These are phyloP conservation scores for Myrmecophaga tridactyla DNA, from an alignment of 2,113 vertebrate species.

Conservation along the genomic window DNA sequence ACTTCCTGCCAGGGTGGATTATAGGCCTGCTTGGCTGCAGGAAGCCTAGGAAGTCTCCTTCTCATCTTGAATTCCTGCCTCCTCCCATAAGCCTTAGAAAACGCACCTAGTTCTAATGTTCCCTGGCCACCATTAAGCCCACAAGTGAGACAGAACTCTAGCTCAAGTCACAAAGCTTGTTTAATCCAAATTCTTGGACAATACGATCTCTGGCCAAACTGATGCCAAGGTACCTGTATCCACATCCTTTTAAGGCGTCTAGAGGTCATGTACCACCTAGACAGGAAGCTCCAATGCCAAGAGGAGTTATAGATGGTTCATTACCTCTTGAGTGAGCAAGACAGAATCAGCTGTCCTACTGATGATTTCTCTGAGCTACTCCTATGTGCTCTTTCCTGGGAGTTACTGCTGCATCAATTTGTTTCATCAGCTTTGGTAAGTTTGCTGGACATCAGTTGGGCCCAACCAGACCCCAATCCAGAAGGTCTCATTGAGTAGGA, in stretches of 20 bases:
- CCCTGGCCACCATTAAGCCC: neutral
- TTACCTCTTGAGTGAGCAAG: neutral
- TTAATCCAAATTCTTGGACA: neutral
- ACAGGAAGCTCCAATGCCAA: neutral
- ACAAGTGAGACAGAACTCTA: neutral
- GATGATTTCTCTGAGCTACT: neutral
- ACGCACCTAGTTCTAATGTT: rapidly evolving
- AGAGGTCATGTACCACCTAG: neutral
- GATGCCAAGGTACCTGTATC: neutral
- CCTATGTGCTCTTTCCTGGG: neutral
- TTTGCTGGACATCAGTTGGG: neutral
- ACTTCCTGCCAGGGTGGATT: neutral
- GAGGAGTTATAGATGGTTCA: neutral
- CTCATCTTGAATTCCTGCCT: neutral
- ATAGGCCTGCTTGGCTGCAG: neutral
- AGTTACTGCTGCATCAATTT: neutral
- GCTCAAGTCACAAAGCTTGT: neutral
- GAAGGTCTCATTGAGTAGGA: neutral
- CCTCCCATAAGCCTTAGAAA: neutral
- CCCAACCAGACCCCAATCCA: neutral
- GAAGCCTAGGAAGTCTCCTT: neutral
- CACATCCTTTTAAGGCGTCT: neutral
- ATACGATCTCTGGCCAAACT: neutral
- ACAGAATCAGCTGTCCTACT: neutral
- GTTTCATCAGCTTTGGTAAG: neutral